Evolutionary conservation across 2,888 invertebrate genomes (phyloP).

Genomic region (Thecophora atra): DNA sequence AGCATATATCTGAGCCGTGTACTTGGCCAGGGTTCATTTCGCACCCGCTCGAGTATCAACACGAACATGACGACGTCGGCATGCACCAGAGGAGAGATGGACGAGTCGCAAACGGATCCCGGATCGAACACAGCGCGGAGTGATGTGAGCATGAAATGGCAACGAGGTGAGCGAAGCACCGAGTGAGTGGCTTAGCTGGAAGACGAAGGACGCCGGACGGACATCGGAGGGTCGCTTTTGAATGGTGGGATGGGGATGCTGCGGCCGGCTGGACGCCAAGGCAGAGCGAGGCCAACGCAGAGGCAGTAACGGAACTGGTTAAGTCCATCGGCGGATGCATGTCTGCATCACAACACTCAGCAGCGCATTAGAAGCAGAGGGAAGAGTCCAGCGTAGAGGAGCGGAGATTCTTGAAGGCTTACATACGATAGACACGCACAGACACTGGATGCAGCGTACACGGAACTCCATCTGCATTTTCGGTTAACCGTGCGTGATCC

Average conservation of each 20-base stretch:
- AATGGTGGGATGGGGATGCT: not conserved
- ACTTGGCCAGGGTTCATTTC: not conserved
- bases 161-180: not conserved
- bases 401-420: slow-evolving; percentile 1
- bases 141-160: not conserved
- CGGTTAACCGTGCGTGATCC: not conserved
- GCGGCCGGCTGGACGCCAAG: not conserved
- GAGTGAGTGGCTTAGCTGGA: no score
- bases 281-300: not conserved
- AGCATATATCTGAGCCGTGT: not conserved
- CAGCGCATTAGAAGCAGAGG: no score
- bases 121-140: not conserved
- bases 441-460: not conserved
- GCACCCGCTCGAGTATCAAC: slow-evolving; percentile 26
- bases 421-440: not conserved
- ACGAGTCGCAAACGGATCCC: not conserved
- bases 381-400: slow-evolving; percentile 8
- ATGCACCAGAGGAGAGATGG: not conserved
- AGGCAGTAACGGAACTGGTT: no score
- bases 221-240: no score
- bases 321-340: not conserved
- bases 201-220: no score
- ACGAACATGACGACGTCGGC: slow-evolving; percentile 30
- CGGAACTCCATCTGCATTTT: not conserved
- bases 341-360: slow-evolving; percentile 24